Evolutionary conservation across 2,797 vertebrate species (phyloP).

Genomic region (Gorsachius magnificus): DNA sequence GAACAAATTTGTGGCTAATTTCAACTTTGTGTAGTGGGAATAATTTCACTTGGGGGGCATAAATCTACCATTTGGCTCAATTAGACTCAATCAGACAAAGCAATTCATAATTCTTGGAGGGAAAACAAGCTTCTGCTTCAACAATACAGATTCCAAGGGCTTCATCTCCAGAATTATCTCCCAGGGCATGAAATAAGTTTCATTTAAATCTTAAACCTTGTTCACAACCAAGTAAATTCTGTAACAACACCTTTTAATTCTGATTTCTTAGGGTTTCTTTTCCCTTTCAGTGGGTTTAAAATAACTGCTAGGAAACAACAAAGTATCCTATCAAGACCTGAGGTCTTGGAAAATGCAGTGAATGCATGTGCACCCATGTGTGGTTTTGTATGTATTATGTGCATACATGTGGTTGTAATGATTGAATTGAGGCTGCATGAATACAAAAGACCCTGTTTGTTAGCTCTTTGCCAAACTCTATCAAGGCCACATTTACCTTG

Average conservation of each 20-base stretch:
- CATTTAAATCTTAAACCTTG: conserved; percentile 48
- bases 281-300: not conserved
- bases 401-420: not conserved
- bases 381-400: not conserved
- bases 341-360: not conserved
- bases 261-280: not conserved
- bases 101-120: conserved; percentile 21
- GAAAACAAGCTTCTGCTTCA: conserved; percentile 35
- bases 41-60: conserved; percentile 28
- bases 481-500: not conserved
- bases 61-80: conserved; percentile 37
- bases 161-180: conserved; percentile 51
- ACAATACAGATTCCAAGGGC: conserved; percentile 8
- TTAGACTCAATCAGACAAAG: conserved; percentile 15
- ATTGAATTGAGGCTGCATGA: not conserved
- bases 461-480: not conserved
- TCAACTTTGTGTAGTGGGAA: not conserved
- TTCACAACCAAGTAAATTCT: conserved; percentile 41
- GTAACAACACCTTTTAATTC: not conserved
- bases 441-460: not conserved
- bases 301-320: not conserved
- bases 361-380: accelerated
- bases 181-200: conserved; percentile 21
- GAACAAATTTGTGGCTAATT: conserved; percentile 8
- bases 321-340: not conserved